Evolutionary conservation across 1,140 invertebrate genomes (phyloP), one percentile per base, ranked within the genome.

Genomic region (Diprion similis): DNA sequence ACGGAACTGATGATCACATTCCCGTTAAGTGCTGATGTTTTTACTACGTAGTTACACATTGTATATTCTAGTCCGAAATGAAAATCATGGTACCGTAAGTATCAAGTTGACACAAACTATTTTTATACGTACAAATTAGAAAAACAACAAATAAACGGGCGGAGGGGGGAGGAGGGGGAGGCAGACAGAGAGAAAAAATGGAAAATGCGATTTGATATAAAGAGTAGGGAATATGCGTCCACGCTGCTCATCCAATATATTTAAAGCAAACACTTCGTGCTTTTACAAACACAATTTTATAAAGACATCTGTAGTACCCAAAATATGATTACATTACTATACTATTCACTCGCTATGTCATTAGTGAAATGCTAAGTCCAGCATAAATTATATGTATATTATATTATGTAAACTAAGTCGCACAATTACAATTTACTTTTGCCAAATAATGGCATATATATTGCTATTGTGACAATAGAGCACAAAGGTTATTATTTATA

Each of bases 1-100:
- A 59, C 51, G 51, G 51, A 59, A 59, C 51, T 59, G 51, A 59
- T 59, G 11, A 59, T 59, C n/a, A 59, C 51, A 59, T 59, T 59
- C 51, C 51, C 51, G 51, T 17, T 59, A 59, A 59, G 9, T 59
- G n/a, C 11, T 59, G 9, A 17, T 59, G 4, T 59, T 17, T 59
- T 59, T 59, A 37, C 51, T 17, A 59, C 51, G 51, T 59, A 59
- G 51, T 59, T 59, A 15, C 9, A 59, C 51, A 59, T 59, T 37
- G 24, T 37, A 37, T 59, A 59, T 59, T 59, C 51, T 59, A 59
- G 51, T 59, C 51, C 11, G 9, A 17, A 59, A 59, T 59, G 51
- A 59, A 59, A 59, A 59, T 59, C n/a, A 59, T 59, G 51, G 6
- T 59, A 8, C 51, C 11, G 11, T 17, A 59, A 59, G 9, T 15